phyloP scores from a whole-genome alignment of 1,140 invertebrate genomes.

The Portunus trituberculatus region DNA sequence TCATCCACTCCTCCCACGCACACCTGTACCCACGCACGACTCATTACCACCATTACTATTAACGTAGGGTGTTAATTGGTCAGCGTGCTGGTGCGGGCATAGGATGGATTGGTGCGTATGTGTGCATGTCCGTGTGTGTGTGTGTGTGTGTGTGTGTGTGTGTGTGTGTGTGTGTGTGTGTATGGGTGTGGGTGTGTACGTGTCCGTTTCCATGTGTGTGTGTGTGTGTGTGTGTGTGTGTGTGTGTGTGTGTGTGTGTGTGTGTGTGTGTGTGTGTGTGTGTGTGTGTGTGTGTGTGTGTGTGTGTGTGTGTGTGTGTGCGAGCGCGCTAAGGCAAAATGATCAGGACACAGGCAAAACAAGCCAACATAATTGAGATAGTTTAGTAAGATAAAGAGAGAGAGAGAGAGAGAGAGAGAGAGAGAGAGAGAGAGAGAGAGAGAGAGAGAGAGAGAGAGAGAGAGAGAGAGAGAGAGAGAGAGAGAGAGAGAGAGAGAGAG shows the following conservation, averaged over 20 bases:
- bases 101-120: neutral
- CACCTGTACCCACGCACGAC: neutral
- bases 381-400: neutral
- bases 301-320: neutral
- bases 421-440: no score
- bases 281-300: neutral
- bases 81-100: neutral
- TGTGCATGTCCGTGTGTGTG: neutral
- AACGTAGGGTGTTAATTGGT: neutral
- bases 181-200: neutral
- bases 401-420: no score
- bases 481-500: no score
- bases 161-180: slow-evolving; percentile 6
- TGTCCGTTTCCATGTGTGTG: neutral
- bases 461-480: no score
- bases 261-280: neutral
- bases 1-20: neutral
- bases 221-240: neutral
- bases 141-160: neutral
- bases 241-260: neutral
- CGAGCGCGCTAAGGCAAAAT: neutral
- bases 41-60: neutral
- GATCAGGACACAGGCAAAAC: neutral
- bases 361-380: neutral
- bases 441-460: no score